These are phyloP conservation scores for Andrena cerasifolii DNA, from an alignment of 1,140 invertebrate genomes.

Conservation along the genomic window DNA sequence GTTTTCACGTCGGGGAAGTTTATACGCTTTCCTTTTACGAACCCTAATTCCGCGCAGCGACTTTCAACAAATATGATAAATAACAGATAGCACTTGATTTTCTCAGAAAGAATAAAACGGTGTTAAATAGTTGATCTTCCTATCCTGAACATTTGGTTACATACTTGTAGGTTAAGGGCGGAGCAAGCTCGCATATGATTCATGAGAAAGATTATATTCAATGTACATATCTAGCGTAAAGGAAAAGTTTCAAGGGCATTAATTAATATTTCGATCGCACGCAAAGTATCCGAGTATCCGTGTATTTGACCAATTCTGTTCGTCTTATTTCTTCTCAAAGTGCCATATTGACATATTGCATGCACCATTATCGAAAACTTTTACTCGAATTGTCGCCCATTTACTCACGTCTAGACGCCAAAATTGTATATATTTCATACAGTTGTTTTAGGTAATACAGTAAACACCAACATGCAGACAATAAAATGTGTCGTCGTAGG, in stretches of 20 bases:
- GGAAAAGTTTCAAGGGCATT: not conserved
- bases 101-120: not conserved
- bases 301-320: too few relatives aligned
- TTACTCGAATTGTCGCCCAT: too few relatives aligned
- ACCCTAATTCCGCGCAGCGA: too few relatives aligned
- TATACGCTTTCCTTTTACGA: not conserved
- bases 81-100: not conserved
- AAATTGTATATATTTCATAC: not conserved
- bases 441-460: constrained; percentile 47
- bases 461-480: constrained; percentile 92
- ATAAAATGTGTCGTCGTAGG: constrained; percentile 99
- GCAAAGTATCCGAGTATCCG: not conserved
- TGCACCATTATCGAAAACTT: not conserved
- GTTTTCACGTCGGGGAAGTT: not conserved
- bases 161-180: constrained; percentile 39
- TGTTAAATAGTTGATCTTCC: not conserved
- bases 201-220: not conserved
- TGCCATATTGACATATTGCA: constrained; percentile 1
- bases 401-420: not conserved
- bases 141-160: not conserved
- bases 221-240: not conserved
- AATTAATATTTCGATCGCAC: not conserved
- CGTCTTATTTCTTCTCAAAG: not conserved
- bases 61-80: not conserved
- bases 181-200: constrained; percentile 1